phyloP scores from a whole-genome alignment of 2,888 invertebrate species.

The Geophilus truncorum region DNA sequence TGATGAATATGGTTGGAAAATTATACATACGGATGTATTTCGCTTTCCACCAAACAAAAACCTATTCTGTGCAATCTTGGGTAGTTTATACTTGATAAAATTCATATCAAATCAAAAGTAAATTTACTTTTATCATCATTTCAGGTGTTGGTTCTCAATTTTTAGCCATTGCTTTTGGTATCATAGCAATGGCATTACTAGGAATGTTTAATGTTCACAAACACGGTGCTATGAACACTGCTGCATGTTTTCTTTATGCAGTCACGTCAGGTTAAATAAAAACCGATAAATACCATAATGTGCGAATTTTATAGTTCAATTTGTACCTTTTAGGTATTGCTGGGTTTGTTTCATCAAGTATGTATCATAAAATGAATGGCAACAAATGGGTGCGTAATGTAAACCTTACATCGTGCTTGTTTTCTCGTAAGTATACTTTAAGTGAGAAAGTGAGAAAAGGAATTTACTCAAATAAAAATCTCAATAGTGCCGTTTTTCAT shows the following conservation, averaged over 20 bases:
- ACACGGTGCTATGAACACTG: conserved; percentile 52
- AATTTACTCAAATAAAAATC: no score
- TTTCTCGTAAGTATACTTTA: conserved; percentile 51
- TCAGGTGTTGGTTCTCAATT: conserved; percentile 53
- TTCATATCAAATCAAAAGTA: neutral
- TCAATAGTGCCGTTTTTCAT: conserved; percentile 53
- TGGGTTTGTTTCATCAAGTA: conserved; percentile 52
- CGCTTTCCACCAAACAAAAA: conserved; percentile 50
- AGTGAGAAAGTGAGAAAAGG: no score
- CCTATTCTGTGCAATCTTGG: conserved; percentile 53
- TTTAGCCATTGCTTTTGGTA: conserved; percentile 50
- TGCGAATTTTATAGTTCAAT: neutral
- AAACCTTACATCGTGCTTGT: conserved; percentile 52
- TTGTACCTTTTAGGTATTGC: conserved; percentile 48
- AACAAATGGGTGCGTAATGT: conserved; percentile 54
- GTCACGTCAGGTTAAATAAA: conserved; percentile 49
- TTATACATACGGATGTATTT: conserved; percentile 53
- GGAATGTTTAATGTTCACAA: conserved; percentile 53
- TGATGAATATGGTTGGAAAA: conserved; percentile 55
- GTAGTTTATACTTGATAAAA: conserved; percentile 42
- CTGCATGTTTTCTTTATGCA: conserved; percentile 52
- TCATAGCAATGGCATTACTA: conserved; percentile 51
- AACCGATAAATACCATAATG: neutral
- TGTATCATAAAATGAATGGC: conserved; percentile 51
- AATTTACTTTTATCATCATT: conserved; percentile 35